Percentiles rank a stretch among this genome's conserved stretches.
Evolutionary conservation across 1,140 invertebrate species (phyloP).

Genomic region (Kradibia gibbosae): DNA sequence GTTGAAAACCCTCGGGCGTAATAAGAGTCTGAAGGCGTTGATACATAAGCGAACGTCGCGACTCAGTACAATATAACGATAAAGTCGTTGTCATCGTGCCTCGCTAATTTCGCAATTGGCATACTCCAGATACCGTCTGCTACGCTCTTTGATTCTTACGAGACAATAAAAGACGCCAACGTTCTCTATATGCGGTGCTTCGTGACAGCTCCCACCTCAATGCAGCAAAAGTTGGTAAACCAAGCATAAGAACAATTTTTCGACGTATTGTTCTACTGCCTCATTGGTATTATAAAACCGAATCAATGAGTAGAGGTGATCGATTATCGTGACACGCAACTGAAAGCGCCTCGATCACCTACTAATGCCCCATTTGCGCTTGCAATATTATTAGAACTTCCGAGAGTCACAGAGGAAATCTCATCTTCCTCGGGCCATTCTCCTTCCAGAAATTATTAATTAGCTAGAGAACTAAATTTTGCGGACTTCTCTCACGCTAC

Average conservation of each 20-base stretch:
- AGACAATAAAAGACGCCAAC: constrained; percentile 55
- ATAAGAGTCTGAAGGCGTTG: not conserved
- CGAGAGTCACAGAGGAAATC: too few species aligned
- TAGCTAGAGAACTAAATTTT: too few species aligned
- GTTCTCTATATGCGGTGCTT: constrained; percentile 51
- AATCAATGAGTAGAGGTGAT: not conserved
- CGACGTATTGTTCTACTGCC: not conserved
- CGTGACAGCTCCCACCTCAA: not conserved
- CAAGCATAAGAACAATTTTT: too few species aligned
- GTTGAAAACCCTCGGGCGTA: not conserved
- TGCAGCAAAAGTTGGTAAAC: not conserved
- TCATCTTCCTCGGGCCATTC: too few species aligned
- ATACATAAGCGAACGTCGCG: not conserved
- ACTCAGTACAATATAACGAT: not conserved
- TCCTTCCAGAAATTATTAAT: too few species aligned
- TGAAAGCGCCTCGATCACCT: too few species aligned
- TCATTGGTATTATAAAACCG: not conserved
- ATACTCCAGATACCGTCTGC: not conserved
- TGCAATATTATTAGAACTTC: too few species aligned
- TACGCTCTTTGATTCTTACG: constrained; percentile 24
- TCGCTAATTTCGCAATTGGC: constrained; percentile 6
- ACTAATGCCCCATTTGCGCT: too few species aligned
- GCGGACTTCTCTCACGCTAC: too few species aligned
- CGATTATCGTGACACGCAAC: not conserved
- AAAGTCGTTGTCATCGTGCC: constrained; percentile 13